Conservation (phyloP, 1,140 invertebrate species). For the Lethrus apterus region DNA sequence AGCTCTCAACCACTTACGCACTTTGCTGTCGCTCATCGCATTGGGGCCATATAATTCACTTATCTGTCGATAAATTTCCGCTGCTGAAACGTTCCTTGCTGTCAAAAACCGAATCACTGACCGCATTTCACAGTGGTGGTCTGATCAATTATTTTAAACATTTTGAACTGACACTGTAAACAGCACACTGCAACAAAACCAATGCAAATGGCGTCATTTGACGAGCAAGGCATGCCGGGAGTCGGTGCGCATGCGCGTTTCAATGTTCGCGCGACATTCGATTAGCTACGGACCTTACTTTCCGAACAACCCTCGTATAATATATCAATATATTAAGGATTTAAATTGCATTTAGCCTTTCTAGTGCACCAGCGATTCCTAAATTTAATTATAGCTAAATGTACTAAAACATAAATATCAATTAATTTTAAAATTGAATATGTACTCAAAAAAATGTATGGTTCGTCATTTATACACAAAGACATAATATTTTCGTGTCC, state of each 20-base stretch:
- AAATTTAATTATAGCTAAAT: too few relatives aligned
- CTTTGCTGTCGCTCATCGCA: conserved; percentile 1
- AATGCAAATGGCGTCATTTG: neutral
- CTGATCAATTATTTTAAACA: conserved; percentile 3
- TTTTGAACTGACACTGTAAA: neutral
- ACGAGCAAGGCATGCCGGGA: neutral
- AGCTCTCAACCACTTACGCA: conserved; percentile 2
- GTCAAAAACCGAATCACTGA: conserved; percentile 9
- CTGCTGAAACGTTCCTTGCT: conserved; percentile 1
- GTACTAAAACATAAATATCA: too few relatives aligned
- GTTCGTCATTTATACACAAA: too few relatives aligned
- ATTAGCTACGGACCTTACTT: conserved; percentile 2
- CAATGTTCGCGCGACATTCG: conserved; percentile 1
- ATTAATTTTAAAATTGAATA: too few relatives aligned
- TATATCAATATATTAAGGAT: too few relatives aligned
- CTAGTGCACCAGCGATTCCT: too few relatives aligned
- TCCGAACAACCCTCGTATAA: too few relatives aligned
- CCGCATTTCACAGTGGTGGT: neutral
- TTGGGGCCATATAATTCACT: neutral
- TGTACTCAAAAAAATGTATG: too few relatives aligned
- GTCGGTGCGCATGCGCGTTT: neutral
- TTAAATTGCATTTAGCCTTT: too few relatives aligned
- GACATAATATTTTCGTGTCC: too few relatives aligned
- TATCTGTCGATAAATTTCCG: conserved; percentile 5
- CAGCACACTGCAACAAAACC: neutral